These are phyloP conservation scores for Psittacula cyanocephala DNA, from an alignment of 2,113 vertebrate genomes.

Conservation along the genomic window DNA sequence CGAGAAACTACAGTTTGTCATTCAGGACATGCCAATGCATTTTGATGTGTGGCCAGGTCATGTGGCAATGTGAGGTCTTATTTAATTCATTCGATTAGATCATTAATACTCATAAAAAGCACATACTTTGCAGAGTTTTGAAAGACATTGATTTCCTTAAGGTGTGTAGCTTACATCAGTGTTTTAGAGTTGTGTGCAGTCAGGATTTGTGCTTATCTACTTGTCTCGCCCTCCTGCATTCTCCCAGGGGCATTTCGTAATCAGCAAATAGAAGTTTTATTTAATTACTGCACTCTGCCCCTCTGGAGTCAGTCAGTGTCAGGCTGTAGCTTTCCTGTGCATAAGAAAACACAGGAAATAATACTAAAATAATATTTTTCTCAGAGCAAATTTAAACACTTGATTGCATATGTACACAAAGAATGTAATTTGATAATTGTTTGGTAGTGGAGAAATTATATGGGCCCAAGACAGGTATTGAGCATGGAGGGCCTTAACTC, in stretches of 20 bases:
- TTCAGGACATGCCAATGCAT: fast-evolving
- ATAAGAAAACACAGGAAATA: neutral
- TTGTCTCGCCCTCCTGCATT: neutral
- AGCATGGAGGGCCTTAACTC: neutral
- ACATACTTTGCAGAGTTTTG: fast-evolving
- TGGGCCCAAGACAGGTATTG: neutral
- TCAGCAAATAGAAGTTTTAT: neutral
- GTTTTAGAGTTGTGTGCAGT: neutral
- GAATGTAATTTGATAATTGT: neutral
- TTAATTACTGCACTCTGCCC: neutral
- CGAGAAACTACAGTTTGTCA: too few species aligned
- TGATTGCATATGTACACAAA: neutral
- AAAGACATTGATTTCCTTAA: neutral
- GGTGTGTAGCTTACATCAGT: neutral
- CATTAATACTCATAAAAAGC: neutral
- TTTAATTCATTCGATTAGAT: neutral
- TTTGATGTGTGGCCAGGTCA: neutral
- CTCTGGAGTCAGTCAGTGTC: neutral
- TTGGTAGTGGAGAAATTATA: neutral
- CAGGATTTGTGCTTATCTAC: neutral
- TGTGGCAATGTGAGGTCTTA: neutral
- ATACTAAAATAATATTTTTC: neutral
- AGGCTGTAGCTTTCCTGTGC: neutral
- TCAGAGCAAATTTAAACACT: neutral
- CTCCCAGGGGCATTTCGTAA: neutral